Percentiles rank a stretch among this genome's conserved stretches.
These are phyloP conservation scores for Trilocha varians DNA, from an alignment of 2,888 invertebrate genomes.

Conservation along the genomic window DNA sequence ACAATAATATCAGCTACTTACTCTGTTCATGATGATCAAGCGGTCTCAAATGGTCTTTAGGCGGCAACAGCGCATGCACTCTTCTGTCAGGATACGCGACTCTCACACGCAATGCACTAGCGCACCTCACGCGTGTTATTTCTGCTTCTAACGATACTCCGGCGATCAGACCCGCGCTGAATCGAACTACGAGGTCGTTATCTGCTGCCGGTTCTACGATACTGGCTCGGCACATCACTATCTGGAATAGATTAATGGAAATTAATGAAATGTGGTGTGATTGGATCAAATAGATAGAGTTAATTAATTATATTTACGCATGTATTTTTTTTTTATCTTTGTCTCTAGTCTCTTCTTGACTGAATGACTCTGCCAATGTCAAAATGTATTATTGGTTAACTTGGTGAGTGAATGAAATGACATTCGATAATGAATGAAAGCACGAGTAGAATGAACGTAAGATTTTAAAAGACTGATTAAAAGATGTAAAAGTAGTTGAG, in stretches of 20 bases:
- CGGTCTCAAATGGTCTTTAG: conserved; percentile 82
- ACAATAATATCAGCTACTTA: conserved; percentile 22
- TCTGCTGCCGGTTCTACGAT: conserved; percentile 90
- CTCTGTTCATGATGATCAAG: conserved; percentile 73
- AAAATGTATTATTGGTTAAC: too few relatives aligned
- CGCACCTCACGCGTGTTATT: conserved; percentile 83
- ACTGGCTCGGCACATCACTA: conserved; percentile 84
- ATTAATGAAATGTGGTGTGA: too few relatives aligned
- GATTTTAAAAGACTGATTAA: too few relatives aligned
- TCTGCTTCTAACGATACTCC: conserved; percentile 91
- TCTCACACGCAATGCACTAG: conserved; percentile 83
- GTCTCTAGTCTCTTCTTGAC: too few relatives aligned
- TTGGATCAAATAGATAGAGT: too few relatives aligned
- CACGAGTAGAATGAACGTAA: too few relatives aligned
- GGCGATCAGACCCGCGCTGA: conserved; percentile 92
- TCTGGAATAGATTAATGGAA: conserved; percentile 52
- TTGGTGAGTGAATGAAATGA: too few relatives aligned
- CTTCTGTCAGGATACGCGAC: conserved; percentile 94
- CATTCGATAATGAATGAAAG: too few relatives aligned
- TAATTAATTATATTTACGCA: too few relatives aligned
- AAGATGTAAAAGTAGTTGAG: too few relatives aligned
- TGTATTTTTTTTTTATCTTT: too few relatives aligned
- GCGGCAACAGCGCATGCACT: conserved; percentile 86
- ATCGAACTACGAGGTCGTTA: conserved; percentile 84
- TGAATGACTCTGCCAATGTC: too few relatives aligned